These are phyloP conservation scores for Lanistes nyassanus DNA, from an alignment of 1,140 invertebrate species.

Conservation along the genomic window DNA sequence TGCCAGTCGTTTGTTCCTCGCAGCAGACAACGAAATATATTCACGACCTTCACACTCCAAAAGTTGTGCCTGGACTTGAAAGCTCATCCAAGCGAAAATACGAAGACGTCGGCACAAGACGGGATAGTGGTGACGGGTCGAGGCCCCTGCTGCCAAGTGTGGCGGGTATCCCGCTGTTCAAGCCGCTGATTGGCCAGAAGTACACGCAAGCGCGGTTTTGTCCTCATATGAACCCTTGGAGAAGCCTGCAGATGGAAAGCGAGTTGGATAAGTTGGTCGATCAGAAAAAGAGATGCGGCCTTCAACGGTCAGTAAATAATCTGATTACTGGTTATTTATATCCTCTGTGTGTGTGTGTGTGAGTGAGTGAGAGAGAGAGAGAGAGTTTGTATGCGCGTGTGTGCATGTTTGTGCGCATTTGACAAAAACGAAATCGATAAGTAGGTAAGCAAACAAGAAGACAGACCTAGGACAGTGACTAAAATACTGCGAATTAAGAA, in stretches of 20 bases:
- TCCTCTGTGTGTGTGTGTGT: no score
- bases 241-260: slow-evolving; percentile 26
- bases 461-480: no score
- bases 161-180: slow-evolving; percentile 11
- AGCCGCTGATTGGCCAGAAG: slow-evolving; percentile 22
- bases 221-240: slow-evolving; percentile 19
- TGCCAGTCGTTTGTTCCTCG: not conserved
- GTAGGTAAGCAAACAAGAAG: no score
- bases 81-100: not conserved
- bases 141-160: not conserved
- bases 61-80: no score
- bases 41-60: not conserved
- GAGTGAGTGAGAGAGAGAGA: no score
- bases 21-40: not conserved
- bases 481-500: no score
- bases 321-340: not conserved
- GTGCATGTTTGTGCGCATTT: slow-evolving; percentile 13
- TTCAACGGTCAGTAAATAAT: not conserved
- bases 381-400: no score
- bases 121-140: no score
- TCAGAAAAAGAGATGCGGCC: slow-evolving; percentile 20
- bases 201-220: slow-evolving; percentile 13
- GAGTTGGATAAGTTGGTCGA: slow-evolving; percentile 20
- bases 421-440: not conserved
- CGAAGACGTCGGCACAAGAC: not conserved